Conservation (phyloP, 1,140 invertebrate genomes). For the Homarus americanus region DNA sequence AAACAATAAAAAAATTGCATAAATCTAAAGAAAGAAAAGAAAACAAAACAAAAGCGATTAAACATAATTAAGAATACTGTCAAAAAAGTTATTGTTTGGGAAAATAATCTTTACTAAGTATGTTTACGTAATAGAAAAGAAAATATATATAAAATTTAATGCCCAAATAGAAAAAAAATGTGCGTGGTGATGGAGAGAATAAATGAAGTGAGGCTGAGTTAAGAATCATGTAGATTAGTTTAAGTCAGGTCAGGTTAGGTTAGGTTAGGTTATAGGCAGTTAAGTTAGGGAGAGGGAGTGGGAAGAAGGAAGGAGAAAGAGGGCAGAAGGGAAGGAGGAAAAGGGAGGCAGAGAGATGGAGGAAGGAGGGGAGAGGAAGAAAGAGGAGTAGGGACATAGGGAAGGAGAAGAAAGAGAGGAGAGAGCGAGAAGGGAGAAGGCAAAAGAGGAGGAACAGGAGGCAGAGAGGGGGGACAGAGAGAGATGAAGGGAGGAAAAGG, state of each 20-base stretch:
- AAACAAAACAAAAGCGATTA: neutral
- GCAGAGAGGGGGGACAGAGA: neutral
- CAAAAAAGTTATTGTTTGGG: neutral
- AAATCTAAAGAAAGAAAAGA: neutral
- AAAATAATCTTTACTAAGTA: too few relatives aligned
- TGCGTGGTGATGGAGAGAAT: too few relatives aligned
- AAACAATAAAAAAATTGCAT: neutral
- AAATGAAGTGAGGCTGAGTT: too few relatives aligned
- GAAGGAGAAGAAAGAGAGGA: neutral
- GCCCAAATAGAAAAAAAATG: too few relatives aligned
- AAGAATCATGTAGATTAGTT: too few relatives aligned
- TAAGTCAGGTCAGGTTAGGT: too few relatives aligned
- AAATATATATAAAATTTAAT: too few relatives aligned
- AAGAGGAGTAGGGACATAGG: neutral
- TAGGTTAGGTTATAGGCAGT: too few relatives aligned
- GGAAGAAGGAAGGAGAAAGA: neutral
- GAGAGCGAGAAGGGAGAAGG: neutral
- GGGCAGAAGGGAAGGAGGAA: neutral
- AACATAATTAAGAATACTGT: neutral
- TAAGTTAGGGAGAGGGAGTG: neutral
- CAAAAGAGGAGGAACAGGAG: neutral
- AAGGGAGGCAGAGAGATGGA: neutral
- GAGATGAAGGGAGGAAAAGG: neutral
- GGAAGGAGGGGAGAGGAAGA: neutral
- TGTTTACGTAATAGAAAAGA: too few relatives aligned